phyloP scores from a whole-genome alignment of 92 coral and sea anemone genomes.

The Parazoanthus darwini region DNA sequence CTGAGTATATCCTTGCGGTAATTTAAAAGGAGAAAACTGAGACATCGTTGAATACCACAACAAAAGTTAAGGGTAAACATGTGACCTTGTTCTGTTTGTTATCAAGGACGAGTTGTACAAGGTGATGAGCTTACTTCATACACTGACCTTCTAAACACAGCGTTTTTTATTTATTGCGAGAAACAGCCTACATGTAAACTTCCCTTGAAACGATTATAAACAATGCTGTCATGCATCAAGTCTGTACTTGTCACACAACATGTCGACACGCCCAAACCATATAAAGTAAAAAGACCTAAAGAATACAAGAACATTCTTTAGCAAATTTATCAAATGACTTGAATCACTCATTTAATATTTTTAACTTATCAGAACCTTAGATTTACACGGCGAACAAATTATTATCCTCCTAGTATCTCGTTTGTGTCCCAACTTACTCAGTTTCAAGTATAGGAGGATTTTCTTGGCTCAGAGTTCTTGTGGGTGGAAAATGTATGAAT shows the following conservation, averaged over 20 bases:
- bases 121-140: neutral
- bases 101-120: neutral
- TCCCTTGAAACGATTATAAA: neutral
- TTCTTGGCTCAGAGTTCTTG: too few relatives aligned
- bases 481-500: too few relatives aligned
- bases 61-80: neutral
- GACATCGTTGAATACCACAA: neutral
- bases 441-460: too few relatives aligned
- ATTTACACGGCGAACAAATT: too few relatives aligned
- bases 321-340: too few relatives aligned
- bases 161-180: neutral
- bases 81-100: slow-evolving; percentile 17
- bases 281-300: too few relatives aligned
- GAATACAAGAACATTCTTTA: too few relatives aligned
- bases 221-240: neutral
- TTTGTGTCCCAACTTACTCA: too few relatives aligned
- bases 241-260: neutral
- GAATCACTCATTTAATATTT: too few relatives aligned
- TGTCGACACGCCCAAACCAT: slow-evolving; percentile 21
- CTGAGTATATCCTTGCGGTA: neutral
- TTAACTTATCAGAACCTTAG: too few relatives aligned
- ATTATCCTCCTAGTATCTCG: too few relatives aligned
- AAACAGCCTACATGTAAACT: neutral
- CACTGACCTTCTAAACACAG: neutral
- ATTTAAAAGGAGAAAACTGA: neutral